phyloP scores from a whole-genome alignment of 2,113 vertebrate genomes.

The Bujurquina vittata region DNA sequence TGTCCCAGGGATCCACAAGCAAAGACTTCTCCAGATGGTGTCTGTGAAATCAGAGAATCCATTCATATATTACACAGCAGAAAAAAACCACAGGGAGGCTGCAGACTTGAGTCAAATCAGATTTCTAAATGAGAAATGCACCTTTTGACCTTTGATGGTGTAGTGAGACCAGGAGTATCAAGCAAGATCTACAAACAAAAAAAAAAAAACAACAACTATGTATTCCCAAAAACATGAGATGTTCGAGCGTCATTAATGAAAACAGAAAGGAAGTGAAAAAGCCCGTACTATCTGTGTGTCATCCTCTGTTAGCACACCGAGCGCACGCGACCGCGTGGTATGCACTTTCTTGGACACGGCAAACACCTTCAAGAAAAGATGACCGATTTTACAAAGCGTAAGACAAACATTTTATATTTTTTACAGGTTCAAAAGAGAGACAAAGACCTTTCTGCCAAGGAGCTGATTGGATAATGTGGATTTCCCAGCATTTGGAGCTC shows the following conservation, averaged over 20 bases:
- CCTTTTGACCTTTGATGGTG: slow-evolving; percentile 87
- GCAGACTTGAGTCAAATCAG: not conserved
- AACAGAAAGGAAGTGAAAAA: not conserved
- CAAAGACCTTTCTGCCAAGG: slow-evolving; percentile 89
- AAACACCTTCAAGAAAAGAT: slow-evolving; percentile 85
- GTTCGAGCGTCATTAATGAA: not conserved
- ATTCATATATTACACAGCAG: not conserved
- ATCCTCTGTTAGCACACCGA: slow-evolving; percentile 85
- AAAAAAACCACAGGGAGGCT: not conserved
- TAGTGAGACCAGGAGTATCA: slow-evolving; percentile 94
- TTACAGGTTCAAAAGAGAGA: not conserved
- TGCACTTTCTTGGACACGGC: slow-evolving; percentile 95
- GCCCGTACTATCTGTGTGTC: slow-evolving; percentile 88
- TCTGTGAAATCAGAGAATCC: slow-evolving; percentile 72
- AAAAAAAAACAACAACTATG: not conserved
- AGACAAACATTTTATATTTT: not conserved
- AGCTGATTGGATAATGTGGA: slow-evolving; percentile 94
- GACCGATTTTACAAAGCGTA: not conserved
- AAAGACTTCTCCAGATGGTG: slow-evolving; percentile 89
- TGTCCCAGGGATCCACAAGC: slow-evolving; percentile 88
- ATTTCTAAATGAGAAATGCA: slow-evolving; percentile 52
- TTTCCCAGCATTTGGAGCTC: slow-evolving; percentile 94
- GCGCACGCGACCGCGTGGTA: slow-evolving; percentile 87
- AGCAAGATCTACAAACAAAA: slow-evolving; percentile 85
- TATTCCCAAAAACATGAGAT: not conserved